Conservation (phyloP, 2,113 vertebrate genomes). For the Pygoscelis antarcticus region DNA sequence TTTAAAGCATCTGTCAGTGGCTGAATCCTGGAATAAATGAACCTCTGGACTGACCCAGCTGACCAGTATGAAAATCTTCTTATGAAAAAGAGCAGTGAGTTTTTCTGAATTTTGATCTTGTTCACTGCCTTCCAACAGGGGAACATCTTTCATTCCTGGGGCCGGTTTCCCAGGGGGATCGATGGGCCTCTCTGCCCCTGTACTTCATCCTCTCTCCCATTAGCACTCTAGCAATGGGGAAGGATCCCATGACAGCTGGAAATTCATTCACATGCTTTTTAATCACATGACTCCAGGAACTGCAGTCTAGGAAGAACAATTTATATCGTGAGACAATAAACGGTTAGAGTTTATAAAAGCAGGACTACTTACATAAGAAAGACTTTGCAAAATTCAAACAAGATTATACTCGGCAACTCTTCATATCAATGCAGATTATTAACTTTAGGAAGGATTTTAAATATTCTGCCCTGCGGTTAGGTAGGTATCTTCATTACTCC, state of each 20-base stretch:
- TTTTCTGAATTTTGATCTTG: background rate
- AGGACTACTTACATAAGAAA: background rate
- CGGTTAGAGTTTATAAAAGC: background rate
- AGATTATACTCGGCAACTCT: background rate
- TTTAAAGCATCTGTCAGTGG: background rate
- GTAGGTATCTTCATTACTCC: background rate
- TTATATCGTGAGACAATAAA: background rate
- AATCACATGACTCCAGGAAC: background rate
- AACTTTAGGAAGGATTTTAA: background rate
- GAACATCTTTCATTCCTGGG: background rate
- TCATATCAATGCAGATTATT: background rate
- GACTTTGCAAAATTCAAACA: slow-evolving; percentile 23
- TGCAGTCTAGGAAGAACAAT: slow-evolving; percentile 26
- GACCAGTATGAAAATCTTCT: background rate
- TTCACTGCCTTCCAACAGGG: background rate
- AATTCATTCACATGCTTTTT: slow-evolving; percentile 40
- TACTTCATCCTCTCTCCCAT: background rate
- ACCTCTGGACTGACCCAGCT: background rate
- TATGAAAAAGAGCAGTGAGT: background rate
- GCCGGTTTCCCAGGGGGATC: background rate
- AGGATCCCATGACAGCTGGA: background rate
- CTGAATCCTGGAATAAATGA: background rate
- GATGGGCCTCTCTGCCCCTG: background rate
- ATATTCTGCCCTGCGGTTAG: background rate
- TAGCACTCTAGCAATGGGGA: background rate